These are phyloP conservation scores for Sphaeramia orbicularis DNA, from an alignment of 2,797 vertebrate species.

Conservation along the genomic window DNA sequence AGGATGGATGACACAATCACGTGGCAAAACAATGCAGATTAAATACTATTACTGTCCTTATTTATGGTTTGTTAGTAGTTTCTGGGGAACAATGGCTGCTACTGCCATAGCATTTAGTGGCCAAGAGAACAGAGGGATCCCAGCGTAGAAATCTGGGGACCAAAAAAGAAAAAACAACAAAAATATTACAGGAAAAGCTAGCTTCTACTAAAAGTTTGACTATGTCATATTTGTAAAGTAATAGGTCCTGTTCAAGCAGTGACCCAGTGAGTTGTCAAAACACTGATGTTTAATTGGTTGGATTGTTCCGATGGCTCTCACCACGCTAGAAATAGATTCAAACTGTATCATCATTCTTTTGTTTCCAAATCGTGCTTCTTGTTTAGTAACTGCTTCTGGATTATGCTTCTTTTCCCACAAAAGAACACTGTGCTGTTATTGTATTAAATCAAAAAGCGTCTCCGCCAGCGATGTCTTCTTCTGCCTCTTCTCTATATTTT, in stretches of 20 bases:
- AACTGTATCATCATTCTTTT: too few relatives aligned
- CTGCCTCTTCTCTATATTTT: constrained; percentile 46
- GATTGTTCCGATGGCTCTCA: too few relatives aligned
- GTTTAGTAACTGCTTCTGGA: constrained; percentile 2
- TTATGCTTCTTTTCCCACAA: constrained; percentile 28
- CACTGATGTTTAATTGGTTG: too few relatives aligned
- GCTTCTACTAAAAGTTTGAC: too few relatives aligned
- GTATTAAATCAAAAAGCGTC: constrained; percentile 11
- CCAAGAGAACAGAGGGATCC: neutral
- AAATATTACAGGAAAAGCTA: too few relatives aligned
- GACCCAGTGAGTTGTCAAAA: too few relatives aligned
- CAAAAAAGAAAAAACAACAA: neutral
- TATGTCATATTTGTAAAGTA: too few relatives aligned
- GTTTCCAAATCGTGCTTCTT: too few relatives aligned
- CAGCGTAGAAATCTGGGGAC: neutral
- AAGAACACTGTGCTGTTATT: constrained; percentile 20
- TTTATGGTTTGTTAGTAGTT: constrained; percentile 12
- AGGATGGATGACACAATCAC: constrained; percentile 44
- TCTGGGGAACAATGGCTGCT: neutral
- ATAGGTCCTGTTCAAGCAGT: too few relatives aligned
- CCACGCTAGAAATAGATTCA: too few relatives aligned
- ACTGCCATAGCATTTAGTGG: neutral
- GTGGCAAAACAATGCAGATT: constrained; percentile 37
- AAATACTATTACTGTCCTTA: constrained; percentile 42
- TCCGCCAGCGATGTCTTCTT: constrained; percentile 26